Base-by-base conservation (phyloP, 2,797 vertebrate genomes). In the Platalea minor region DNA sequence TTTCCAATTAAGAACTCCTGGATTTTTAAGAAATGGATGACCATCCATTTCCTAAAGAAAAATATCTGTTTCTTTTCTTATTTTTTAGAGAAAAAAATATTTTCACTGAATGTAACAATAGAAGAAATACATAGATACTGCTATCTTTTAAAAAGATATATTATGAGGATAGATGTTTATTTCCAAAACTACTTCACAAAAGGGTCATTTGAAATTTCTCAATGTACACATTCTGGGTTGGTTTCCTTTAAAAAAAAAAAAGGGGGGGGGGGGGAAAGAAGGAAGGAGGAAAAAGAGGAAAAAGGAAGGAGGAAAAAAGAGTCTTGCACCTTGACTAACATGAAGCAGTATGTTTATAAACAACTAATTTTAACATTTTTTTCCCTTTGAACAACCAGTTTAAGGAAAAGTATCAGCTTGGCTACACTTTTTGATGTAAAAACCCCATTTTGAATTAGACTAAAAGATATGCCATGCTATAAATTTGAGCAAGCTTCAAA, bases 111-210 rank as follows among this genome's bases (percentile, higher is more conserved):
- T 60, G 8, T 39, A 51, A 39, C 5, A 10, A n/a, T 11, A 54
- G 16, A 63, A 86, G 10, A 61, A 94, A 79, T 51, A 73, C 7
- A 64, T 29, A 82, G 33, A 77, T 25, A 91, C 7, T 56, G 5
- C 6, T 39, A 46, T 17, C 56, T 81, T 90, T n/a, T n/a, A 14
- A 13, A 67, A 96, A 63, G 37, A 75, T 39, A 61, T 28, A 72
- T 57, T 59, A 61, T 14, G 25, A 88, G 53, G 14, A 70, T 13
- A 89, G 29, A 68, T 41, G 25, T 51, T 89, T 48, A n/a, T 91
- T 93, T 91, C 54, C 41, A 88, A 88, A 95, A 61, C 50, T 91
- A 64, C 14, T 46, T 92, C 63, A 88, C 25, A 5, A 96, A 93
- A 76, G 60, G 10, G 20, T 60, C 9, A 28, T 59, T 48, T 75